Evolutionary conservation across 2,797 vertebrate species (phyloP).

Genomic region (Hypotaenidia okinawae): DNA sequence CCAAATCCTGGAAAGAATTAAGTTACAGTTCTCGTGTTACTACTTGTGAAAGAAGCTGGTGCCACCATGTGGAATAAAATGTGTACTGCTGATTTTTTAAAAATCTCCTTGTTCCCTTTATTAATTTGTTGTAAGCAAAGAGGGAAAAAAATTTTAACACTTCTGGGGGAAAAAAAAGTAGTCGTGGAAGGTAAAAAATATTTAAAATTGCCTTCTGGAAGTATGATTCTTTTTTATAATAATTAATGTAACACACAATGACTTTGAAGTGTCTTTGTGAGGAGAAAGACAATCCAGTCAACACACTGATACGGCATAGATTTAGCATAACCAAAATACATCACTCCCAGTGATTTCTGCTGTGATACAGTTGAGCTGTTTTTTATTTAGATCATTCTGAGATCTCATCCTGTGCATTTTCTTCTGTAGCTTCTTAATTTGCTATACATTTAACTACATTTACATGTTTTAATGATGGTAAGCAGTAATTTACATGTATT

Average conservation of each 20-base stretch:
- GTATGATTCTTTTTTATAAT: neutral
- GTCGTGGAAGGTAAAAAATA: neutral
- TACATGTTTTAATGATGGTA: fast-evolving
- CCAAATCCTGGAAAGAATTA: neutral
- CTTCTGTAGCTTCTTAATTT: neutral
- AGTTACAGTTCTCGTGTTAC: neutral
- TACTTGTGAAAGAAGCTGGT: neutral
- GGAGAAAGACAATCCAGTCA: neutral
- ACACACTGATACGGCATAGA: neutral
- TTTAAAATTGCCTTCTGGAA: neutral
- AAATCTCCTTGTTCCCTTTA: neutral
- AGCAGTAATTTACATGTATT: neutral
- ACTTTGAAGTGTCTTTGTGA: neutral
- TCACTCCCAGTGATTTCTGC: neutral
- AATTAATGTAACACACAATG: neutral
- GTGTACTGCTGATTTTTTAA: neutral
- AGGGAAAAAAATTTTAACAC: neutral
- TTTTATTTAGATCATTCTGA: neutral
- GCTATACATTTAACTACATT: neutral
- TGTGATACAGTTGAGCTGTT: neutral
- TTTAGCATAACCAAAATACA: neutral
- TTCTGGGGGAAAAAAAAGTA: neutral
- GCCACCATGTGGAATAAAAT: constrained; percentile 49
- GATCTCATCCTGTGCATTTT: neutral
- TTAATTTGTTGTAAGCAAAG: neutral